phyloP scores from a whole-genome alignment of 1,140 invertebrate species.

The Papilio machaon region DNA sequence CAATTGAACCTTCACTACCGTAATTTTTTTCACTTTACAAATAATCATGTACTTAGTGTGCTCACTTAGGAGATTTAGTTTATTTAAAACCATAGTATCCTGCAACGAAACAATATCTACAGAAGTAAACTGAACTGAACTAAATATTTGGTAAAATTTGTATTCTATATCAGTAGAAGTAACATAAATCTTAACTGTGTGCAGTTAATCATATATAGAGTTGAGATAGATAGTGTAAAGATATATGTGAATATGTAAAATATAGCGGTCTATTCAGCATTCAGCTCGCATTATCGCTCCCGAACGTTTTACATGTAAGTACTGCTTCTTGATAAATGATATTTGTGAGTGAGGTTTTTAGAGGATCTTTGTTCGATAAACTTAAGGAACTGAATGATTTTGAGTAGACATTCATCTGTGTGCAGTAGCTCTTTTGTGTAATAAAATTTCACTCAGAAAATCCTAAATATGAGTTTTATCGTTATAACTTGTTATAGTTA shows the following conservation, averaged over 20 bases:
- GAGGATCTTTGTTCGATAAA: not conserved
- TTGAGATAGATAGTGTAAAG: not conserved
- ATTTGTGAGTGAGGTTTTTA: not conserved
- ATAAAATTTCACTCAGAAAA: too few species aligned
- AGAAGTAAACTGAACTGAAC: too few species aligned
- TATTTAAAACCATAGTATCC: too few species aligned
- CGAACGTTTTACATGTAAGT: not conserved
- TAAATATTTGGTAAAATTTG: too few species aligned
- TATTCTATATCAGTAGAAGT: not conserved
- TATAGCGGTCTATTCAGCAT: not conserved
- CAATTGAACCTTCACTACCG: too few species aligned
- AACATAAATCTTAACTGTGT: not conserved
- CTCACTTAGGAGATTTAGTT: too few species aligned
- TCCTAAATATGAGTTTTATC: too few species aligned
- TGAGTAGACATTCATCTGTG: not conserved
- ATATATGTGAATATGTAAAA: constrained; percentile 6
- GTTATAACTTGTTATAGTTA: too few species aligned
- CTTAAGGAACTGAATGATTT: not conserved
- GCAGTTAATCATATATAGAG: not conserved
- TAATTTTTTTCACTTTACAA: too few species aligned
- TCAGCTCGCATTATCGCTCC: not conserved
- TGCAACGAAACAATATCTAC: too few species aligned
- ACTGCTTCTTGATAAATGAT: constrained; percentile 23
- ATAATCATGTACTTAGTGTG: too few species aligned
- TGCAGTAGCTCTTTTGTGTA: too few species aligned